A percentile compares a stretch with the other conserved stretches of the same genome.
phyloP scores from a whole-genome alignment of 1,140 invertebrate species.

The Drosophila sturtevanti region DNA sequence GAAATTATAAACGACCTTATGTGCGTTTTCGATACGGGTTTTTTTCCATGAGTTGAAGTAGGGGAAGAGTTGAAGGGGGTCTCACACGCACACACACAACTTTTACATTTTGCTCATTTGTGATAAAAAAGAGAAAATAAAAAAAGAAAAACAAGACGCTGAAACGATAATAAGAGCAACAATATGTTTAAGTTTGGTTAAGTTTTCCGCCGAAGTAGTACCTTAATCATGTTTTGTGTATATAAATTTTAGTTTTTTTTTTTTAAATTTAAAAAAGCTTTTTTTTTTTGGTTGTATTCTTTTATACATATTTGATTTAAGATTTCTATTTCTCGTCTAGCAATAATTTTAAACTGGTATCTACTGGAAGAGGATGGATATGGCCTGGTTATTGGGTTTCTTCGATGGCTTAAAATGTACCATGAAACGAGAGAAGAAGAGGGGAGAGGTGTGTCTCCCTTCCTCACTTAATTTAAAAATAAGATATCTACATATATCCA shows the following conservation, averaged over 20 bases:
- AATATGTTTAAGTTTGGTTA: constrained; percentile 79
- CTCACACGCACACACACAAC: constrained; percentile 58
- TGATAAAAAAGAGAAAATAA: constrained; percentile 81
- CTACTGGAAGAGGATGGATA: neutral
- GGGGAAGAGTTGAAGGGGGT: constrained; percentile 70
- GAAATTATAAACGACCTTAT: constrained; percentile 80
- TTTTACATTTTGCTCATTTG: constrained; percentile 72
- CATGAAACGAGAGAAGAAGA: too few relatives aligned
- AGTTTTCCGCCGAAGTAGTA: constrained; percentile 61
- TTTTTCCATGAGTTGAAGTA: constrained; percentile 68
- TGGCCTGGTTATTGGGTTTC: neutral
- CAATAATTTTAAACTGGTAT: neutral
- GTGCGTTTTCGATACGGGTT: constrained; percentile 72
- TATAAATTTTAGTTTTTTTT: constrained; percentile 14
- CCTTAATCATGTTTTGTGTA: constrained; percentile 49
- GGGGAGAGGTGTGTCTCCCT: too few relatives aligned
- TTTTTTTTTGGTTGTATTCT: constrained; percentile 17
- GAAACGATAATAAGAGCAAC: constrained; percentile 82
- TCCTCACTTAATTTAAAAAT: too few relatives aligned
- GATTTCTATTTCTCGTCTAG: neutral
- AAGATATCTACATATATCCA: too few relatives aligned
- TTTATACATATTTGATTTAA: neutral
- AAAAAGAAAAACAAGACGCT: constrained; percentile 82
- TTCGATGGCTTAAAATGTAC: too few relatives aligned
- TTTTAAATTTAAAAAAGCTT: neutral